Base-by-base conservation (phyloP, 2,797 vertebrate genomes). In the Hippoglossus hippoglossus region DNA sequence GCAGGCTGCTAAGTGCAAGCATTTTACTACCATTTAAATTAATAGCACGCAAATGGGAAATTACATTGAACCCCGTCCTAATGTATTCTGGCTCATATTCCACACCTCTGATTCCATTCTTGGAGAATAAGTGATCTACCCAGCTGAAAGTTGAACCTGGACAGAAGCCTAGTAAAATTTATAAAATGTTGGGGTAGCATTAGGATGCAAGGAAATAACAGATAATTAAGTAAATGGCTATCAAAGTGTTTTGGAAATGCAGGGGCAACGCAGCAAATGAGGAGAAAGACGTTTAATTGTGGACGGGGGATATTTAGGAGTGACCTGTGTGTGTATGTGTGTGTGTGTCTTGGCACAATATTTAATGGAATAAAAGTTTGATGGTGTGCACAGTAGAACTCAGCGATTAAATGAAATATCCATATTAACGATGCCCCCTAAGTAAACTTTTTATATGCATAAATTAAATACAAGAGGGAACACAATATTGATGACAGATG, bases 31-130 rank as follows among this genome's bases (percentile, higher is more conserved):
- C 47, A 59, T 86, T 86, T 85, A 82, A 91, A 88, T 81, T 71
- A 89, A 88, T 81, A 77, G 72, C 47, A 71, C n/a, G 47, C 77
- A 85, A 90, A 88, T 75, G 50, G 84, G 76, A 80, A 85, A 88
- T 83, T 75, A 77, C 70, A 69, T 39, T 71, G 54, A 83, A 81
- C 58, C n/a, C 55, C 26, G 15, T 71, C 71, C 70, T 86, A 84
- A 89, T 88, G 84, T 69, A 28, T 82, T 84, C 80, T 87, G 88
- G 90, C 85, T 80, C 75, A 50, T 22, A 52, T 24, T 83, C 28
- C 46, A 64, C 56, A 71, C 57, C 50, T 51, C 56, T 62, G 64
- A 84, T 76, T 49, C 34, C 47, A 65, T 77, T 87, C 56, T 77
- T 28, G 36, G 62, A 73, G 52, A 81, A 73, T 52, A 65, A 64